Conservation (phyloP, 1,140 invertebrate species). For the fruit fly (Drosophila melanogaster) region DNA sequence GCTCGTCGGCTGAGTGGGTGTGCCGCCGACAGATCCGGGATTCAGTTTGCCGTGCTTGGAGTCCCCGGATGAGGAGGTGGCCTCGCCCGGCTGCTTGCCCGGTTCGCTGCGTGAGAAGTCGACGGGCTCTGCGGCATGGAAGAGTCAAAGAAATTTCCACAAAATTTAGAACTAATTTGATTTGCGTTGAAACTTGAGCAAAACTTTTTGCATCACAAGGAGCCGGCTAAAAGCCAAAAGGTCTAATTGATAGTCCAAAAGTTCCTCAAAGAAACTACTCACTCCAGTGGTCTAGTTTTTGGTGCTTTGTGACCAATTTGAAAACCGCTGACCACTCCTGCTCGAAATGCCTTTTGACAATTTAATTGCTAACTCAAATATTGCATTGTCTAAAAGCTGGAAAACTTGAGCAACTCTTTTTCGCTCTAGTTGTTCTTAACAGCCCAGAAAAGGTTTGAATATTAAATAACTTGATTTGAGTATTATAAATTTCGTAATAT, state of each 20-base stretch:
- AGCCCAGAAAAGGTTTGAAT: too few relatives aligned
- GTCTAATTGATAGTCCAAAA: conserved; percentile 62
- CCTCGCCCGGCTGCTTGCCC: conserved; percentile 57
- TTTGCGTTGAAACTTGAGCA: conserved; percentile 59
- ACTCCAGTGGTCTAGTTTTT: background rate
- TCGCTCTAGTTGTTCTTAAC: background rate
- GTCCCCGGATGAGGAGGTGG: conserved; percentile 22
- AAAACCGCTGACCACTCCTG: background rate
- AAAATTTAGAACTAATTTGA: conserved; percentile 71
- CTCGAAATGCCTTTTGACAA: background rate
- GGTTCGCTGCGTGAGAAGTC: conserved; percentile 82
- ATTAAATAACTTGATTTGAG: too few relatives aligned
- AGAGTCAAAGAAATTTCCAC: conserved; percentile 44
- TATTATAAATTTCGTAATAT: too few relatives aligned
- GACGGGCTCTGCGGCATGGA: conserved; percentile 73
- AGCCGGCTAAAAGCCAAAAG: conserved; percentile 46
- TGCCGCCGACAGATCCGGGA: conserved; percentile 13
- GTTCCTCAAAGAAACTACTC: conserved; percentile 42
- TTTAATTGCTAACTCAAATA: background rate
- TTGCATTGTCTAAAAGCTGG: background rate
- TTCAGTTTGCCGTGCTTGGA: conserved; percentile 40
- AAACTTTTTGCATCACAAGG: conserved; percentile 49
- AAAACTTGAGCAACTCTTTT: too few relatives aligned
- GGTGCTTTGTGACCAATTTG: background rate
- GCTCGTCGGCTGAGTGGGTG: conserved; percentile 24